phyloP scores from a whole-genome alignment of 2,113 vertebrate genomes.

The Oxyruncus cristatus region DNA sequence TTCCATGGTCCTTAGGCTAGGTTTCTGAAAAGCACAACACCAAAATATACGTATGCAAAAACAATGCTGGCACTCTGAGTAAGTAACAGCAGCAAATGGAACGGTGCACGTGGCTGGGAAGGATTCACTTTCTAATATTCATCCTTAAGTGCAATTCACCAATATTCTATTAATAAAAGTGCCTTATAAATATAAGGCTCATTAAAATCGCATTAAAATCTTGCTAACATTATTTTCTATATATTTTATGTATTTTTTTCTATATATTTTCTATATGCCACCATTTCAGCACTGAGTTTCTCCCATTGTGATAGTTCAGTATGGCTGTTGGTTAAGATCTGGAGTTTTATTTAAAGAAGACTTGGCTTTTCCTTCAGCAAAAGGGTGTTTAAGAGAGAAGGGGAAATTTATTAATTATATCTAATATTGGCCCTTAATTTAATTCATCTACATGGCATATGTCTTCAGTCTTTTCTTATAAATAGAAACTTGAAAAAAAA shows the following conservation, averaged over 20 bases:
- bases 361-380: background rate
- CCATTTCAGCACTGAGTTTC: background rate
- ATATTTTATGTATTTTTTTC: too few species aligned
- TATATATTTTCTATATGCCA: background rate
- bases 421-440: background rate
- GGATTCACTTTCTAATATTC: background rate
- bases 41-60: background rate
- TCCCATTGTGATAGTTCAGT: background rate
- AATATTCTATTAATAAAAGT: background rate
- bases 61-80: background rate
- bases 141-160: background rate
- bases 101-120: background rate
- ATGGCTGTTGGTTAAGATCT: background rate
- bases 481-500: background rate
- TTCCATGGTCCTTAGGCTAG: background rate
- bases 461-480: background rate
- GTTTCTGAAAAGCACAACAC: background rate
- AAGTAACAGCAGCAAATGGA: background rate
- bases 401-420: background rate
- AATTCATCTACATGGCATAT: background rate
- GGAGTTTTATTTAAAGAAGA: background rate
- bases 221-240: background rate
- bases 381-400: background rate
- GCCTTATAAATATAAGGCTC: background rate
- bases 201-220: background rate